A percentile compares a stretch with the other conserved stretches of the same genome.
phyloP scores from a whole-genome alignment of 2,113 vertebrate genomes.

The Calidris pugnax region DNA sequence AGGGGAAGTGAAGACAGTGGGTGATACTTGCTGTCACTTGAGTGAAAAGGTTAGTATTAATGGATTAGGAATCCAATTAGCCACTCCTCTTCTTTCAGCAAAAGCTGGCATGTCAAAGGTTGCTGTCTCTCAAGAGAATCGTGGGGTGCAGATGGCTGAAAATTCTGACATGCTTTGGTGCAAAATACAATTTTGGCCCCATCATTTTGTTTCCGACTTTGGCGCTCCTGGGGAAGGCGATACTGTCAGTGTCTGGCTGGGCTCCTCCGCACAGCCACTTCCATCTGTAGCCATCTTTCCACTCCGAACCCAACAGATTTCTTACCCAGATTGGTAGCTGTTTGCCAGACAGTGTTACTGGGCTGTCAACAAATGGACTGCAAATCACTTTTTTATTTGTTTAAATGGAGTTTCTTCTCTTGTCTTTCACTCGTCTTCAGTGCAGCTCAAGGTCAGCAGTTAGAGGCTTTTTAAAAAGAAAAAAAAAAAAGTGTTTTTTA shows the following conservation, averaged over 20 bases:
- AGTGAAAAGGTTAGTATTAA: conserved; percentile 61
- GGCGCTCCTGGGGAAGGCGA: conserved; percentile 39
- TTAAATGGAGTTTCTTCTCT: conserved; percentile 50
- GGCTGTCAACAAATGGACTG: conserved; percentile 63
- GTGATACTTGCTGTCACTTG: conserved; percentile 19
- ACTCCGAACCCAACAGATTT: conserved; percentile 66
- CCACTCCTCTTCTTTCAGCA: conserved; percentile 44
- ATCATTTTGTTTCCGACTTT: background rate
- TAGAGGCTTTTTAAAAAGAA: background rate
- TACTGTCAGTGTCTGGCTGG: conserved; percentile 16
- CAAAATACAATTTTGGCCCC: conserved; percentile 36
- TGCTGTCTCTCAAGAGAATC: conserved; percentile 27
- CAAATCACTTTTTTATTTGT: conserved; percentile 45
- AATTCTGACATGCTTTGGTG: conserved; percentile 27
- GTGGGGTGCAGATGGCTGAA: conserved; percentile 31
- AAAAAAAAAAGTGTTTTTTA: background rate
- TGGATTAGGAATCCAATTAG: conserved; percentile 62
- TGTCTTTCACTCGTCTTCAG: background rate
- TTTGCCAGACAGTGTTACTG: conserved; percentile 67
- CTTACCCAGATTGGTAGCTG: conserved; percentile 67
- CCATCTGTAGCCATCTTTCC: conserved; percentile 66
- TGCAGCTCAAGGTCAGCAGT: conserved; percentile 10
- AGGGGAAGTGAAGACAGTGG: conserved; percentile 9
- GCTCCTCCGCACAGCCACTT: background rate
- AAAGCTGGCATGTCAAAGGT: conserved; percentile 49